Percentiles rank a stretch among this genome's conserved stretches.
Evolutionary conservation across 2,113 vertebrate species (phyloP).

Genomic region (Cyprinus carpio): DNA sequence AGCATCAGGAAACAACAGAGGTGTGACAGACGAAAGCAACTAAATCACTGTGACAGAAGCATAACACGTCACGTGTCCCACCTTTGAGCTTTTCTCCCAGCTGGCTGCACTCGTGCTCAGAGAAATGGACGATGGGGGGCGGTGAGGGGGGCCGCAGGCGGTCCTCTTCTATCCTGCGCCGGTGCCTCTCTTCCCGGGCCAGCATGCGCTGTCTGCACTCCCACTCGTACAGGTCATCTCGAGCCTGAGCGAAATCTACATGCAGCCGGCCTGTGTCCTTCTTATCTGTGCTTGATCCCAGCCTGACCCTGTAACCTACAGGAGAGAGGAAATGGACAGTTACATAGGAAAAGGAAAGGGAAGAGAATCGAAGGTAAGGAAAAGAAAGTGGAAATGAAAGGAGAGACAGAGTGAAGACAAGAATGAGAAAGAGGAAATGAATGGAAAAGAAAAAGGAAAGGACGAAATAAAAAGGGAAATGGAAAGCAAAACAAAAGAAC

Average conservation of each 20-base stretch:
- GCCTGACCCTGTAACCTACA: constrained; percentile 88
- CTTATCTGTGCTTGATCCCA: constrained; percentile 96
- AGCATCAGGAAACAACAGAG: background rate
- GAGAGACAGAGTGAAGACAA: background rate
- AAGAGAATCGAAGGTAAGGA: background rate
- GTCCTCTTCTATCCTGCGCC: constrained; percentile 87
- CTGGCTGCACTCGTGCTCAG: constrained; percentile 89
- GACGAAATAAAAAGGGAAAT: background rate
- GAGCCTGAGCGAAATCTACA: constrained; percentile 93
- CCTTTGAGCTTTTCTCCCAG: constrained; percentile 95
- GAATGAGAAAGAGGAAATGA: background rate
- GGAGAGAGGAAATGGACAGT: background rate
- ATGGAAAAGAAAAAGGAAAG: background rate
- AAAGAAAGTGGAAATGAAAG: background rate
- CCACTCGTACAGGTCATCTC: constrained; percentile 97
- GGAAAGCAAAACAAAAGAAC: too few species aligned
- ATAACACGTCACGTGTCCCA: constrained; percentile 48
- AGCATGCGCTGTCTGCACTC: constrained; percentile 93
- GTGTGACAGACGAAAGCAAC: background rate
- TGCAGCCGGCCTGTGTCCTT: constrained; percentile 93
- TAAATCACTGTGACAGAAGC: background rate
- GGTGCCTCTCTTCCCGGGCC: constrained; percentile 90
- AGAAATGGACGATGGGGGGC: constrained; percentile 92
- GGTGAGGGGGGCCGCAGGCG: constrained; percentile 86
- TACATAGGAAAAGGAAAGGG: background rate